These are phyloP conservation scores for Microplitis mediator DNA, from an alignment of 1,140 invertebrate species.

Conservation along the genomic window DNA sequence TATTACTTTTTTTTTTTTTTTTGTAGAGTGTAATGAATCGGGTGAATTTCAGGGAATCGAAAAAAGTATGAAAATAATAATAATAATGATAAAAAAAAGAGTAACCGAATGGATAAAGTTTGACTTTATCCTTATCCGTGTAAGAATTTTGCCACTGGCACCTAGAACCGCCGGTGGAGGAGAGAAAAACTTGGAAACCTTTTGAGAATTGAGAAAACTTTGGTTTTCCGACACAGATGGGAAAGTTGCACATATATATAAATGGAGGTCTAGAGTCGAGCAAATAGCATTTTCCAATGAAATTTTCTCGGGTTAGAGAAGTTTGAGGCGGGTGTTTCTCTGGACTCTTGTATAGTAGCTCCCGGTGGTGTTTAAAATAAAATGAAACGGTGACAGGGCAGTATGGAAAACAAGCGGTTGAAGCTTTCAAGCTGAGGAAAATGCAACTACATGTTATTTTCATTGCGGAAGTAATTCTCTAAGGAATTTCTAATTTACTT, in stretches of 20 bases:
- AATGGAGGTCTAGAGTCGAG: too few relatives aligned
- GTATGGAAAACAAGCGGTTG: too few relatives aligned
- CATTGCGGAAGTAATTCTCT: too few relatives aligned
- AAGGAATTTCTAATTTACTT: too few relatives aligned
- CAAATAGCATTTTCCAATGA: neutral
- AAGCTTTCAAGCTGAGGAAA: too few relatives aligned
- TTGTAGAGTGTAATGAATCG: too few relatives aligned
- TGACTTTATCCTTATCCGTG: conserved; percentile 18
- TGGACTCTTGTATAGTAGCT: too few relatives aligned
- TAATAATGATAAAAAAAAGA: neutral
- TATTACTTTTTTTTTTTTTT: too few relatives aligned
- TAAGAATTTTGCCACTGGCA: conserved; percentile 6
- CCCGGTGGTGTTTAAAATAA: too few relatives aligned
- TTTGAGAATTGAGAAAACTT: neutral
- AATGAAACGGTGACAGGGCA: too few relatives aligned
- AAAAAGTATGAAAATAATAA: conserved; percentile 6
- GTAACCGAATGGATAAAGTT: conserved; percentile 20
- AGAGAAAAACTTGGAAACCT: conserved; percentile 7
- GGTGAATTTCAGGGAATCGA: neutral
- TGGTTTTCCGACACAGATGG: neutral
- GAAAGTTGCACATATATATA: neutral
- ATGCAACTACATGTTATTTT: too few relatives aligned
- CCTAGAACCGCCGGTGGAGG: neutral
- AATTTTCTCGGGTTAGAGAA: neutral
- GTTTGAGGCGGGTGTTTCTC: too few relatives aligned